Conservation (phyloP, 2,113 vertebrate genomes). For the Lasiurus cinereus region DNA sequence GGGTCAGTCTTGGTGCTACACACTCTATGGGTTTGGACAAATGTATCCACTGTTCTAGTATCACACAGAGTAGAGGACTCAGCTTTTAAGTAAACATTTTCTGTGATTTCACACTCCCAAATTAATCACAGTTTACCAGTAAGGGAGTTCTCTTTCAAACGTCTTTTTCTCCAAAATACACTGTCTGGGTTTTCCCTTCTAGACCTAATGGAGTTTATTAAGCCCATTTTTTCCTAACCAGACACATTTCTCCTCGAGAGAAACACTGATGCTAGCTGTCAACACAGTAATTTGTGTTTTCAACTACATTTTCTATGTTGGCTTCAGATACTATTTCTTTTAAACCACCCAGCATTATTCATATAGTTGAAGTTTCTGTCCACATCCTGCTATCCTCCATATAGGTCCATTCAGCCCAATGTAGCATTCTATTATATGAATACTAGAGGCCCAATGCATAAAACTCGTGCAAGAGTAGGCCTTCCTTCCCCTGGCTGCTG, state of each 20-base stretch:
- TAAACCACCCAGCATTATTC: background rate
- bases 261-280: no score
- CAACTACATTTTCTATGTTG: background rate
- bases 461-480: no score
- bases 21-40: background rate
- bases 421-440: background rate
- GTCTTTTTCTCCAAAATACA: background rate
- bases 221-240: background rate
- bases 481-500: no score
- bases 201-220: background rate
- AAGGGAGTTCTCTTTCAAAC: background rate
- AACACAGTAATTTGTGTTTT: background rate
- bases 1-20: background rate
- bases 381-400: background rate
- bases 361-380: background rate
- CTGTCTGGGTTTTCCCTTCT: background rate
- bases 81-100: background rate
- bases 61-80: background rate
- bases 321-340: background rate
- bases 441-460: no score
- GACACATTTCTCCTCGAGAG: background rate
- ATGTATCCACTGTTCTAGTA: background rate
- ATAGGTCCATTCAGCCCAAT: accelerated
- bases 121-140: background rate
- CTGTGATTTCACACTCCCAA: background rate